Base-by-base conservation (phyloP, 2,797 vertebrate species). In the Linurgus olivaceus region DNA sequence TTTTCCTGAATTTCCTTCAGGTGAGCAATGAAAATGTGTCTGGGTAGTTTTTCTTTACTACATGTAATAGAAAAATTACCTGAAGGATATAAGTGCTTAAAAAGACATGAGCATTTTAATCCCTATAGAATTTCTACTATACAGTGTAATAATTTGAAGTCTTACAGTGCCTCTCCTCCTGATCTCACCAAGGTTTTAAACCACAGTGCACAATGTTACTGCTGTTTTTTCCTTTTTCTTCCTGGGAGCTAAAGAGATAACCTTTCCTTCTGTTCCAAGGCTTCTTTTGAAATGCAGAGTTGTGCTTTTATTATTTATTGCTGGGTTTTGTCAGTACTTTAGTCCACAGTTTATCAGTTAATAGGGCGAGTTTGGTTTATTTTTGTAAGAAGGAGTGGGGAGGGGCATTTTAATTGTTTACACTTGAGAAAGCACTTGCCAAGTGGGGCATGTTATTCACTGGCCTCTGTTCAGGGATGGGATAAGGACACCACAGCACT, bases 271-370 rank as follows among this genome's bases (percentile, higher is more conserved):
- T 80, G 16, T 71, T 76, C n/a, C 71, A 79, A 63, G 37, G 23
- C 83, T 78, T 78, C 38, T 33, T 93, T 88, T 70, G 78, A 88
- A 92, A 88, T 79, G 58, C 47, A 88, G 66, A 45, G 33, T 55
- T 73, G 33, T 26, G 66, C 72, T 94, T 96, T 62, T 88, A 91
- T 92, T 93, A 91, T 94, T 96, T 94, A 92, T 93, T 86, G 44
- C 58, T 75, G 31, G 13, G 0, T 75, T 88, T 75, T 80, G 63
- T 58, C 75, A 67, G 71, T 80, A 66, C 62, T 94, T 91, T 42
- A 78, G 75, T 47, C 26, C 54, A 68, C 38, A 82, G 42, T 85
- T 93, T 93, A 83, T 70, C 85, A 57, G 88, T 42, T 73, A 90
- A 94, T 90, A 38, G 38, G 55, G 73, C 78, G 80, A 75, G 55